These are phyloP conservation scores for Bombus sylvicola DNA, from an alignment of 1,140 invertebrate genomes.

Conservation along the genomic window DNA sequence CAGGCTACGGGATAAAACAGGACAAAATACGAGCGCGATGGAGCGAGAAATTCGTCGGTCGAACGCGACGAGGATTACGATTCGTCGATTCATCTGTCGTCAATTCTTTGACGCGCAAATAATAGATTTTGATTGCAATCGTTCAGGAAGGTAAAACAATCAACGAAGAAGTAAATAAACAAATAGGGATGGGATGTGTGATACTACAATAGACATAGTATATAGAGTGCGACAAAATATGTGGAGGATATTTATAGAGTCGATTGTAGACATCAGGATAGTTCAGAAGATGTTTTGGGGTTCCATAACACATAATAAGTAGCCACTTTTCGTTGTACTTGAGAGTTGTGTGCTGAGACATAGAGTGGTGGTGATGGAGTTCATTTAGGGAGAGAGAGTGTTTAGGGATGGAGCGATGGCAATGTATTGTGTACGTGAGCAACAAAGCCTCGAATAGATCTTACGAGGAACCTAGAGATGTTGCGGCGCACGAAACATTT, in stretches of 20 bases:
- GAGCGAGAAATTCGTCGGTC: not conserved
- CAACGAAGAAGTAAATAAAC: not conserved
- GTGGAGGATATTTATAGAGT: not conserved
- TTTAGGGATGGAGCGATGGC: not conserved
- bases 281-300: too few species aligned
- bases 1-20: not conserved
- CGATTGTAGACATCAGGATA: too few species aligned
- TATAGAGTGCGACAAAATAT: not conserved
- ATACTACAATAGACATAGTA: not conserved
- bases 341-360: not conserved
- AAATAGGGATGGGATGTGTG: not conserved
- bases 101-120: not conserved
- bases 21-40: not conserved
- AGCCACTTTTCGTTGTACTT: not conserved
- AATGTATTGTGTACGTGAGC: not conserved
- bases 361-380: not conserved
- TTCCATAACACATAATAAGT: too few species aligned
- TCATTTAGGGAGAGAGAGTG: not conserved
- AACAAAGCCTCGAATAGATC: conserved; percentile 14
- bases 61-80: not conserved
- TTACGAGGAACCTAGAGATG: not conserved
- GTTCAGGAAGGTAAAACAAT: too few species aligned
- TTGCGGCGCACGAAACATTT: not conserved
- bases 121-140: too few species aligned
- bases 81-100: not conserved